phyloP scores from a whole-genome alignment of 2,113 vertebrate genomes.

The Tetrax tetrax region DNA sequence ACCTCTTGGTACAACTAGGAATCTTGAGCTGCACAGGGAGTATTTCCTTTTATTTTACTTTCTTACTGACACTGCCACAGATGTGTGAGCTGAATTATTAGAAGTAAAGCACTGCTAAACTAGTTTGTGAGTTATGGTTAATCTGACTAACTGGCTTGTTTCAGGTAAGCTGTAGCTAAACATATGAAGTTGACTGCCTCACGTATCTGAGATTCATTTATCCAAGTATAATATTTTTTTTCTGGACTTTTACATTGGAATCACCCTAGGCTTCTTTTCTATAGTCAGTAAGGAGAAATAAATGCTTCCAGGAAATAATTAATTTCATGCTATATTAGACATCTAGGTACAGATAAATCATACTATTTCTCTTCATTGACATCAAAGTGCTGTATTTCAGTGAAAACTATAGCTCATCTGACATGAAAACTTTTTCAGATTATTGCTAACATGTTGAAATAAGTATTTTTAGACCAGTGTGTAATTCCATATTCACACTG shows the following conservation, averaged over 20 bases:
- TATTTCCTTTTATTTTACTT: neutral
- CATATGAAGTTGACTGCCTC: neutral
- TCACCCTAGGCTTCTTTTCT: neutral
- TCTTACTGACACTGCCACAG: neutral
- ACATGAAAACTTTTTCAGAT: neutral
- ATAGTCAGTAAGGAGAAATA: neutral
- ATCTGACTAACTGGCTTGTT: neutral
- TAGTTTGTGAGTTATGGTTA: neutral
- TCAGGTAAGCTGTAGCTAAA: neutral
- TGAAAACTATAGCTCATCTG: neutral
- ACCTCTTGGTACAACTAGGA: neutral
- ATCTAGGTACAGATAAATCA: neutral
- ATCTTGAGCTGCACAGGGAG: neutral
- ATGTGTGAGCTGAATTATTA: neutral
- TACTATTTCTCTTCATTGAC: neutral
- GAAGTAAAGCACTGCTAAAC: neutral
- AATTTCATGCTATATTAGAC: neutral
- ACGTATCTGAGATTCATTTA: neutral
- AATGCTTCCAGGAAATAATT: neutral
- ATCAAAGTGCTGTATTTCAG: neutral
- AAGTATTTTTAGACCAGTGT: neutral
- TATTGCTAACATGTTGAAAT: neutral
- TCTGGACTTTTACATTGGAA: neutral
- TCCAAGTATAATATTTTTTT: neutral
- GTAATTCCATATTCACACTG: neutral